Evolutionary conservation across 2,113 vertebrate species (phyloP), one percentile per base, ranked within the genome.

Genomic region (Noctilio leporinus): DNA sequence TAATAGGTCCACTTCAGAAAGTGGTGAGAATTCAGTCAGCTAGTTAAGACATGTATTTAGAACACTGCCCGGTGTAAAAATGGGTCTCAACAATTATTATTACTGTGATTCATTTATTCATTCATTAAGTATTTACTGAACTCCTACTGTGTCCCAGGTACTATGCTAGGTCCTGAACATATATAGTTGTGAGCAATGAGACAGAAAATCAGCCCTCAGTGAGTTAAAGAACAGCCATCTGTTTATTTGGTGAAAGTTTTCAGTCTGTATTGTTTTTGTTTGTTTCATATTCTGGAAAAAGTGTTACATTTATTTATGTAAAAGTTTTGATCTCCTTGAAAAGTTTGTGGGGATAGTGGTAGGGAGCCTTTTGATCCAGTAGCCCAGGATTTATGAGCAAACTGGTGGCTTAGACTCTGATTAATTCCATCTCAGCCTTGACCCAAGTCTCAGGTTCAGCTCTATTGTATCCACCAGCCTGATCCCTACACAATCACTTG

Each of bases 81-180:
- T 83, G n/a, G 47, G 12, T 26, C 45, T 93, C 26, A n/a, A 45
- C 6, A 65, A 91, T 33, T 84, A 69, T 76, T 96, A 73, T 53
- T 82, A 62, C 10, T 35, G 59, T 33, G n/a, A 88, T 77, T 94
- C 30, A 94, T 59, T 91, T 85, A 64, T 92, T 97, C 70, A 81
- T 87, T 76, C 19, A 72, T 11, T 16, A 91, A 91, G 40, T 30
- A 87, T 77, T 85, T 91, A 73, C 40, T 96, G 43, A 92, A 10
- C 10, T 80, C 53, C 40, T 49, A 62, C 26, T 94, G 47, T 59
- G n/a, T 91, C 33, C 57, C 28, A 84, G 33, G 85, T 84, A 33
- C 7, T 45, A 76, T 87, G 62, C 26, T 75, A 86, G 45, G 19
- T 85, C 51, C 51, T 81, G 26, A 45, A 40, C 8, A n/a, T 86